These are phyloP conservation scores for Heliconius erato DNA, from an alignment of 2,888 invertebrate species.

Conservation along the genomic window DNA sequence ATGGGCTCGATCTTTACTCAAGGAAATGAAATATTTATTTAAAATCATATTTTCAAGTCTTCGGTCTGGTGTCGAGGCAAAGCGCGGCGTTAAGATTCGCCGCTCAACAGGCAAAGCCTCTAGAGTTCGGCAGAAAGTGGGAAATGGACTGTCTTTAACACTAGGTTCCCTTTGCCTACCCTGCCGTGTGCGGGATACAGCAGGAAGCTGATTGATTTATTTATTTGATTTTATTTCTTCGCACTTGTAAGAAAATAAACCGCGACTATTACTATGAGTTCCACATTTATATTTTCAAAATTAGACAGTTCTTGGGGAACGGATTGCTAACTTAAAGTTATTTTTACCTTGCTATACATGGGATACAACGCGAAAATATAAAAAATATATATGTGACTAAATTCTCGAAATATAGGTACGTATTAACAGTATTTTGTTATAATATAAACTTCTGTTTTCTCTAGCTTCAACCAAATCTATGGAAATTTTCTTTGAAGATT, in stretches of 20 bases:
- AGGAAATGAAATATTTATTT: too few relatives aligned
- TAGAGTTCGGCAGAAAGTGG: background rate
- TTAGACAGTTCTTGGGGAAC: too few relatives aligned
- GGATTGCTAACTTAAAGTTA: background rate
- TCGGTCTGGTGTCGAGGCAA: background rate
- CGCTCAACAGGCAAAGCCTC: background rate
- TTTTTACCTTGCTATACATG: background rate
- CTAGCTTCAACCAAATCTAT: conserved; percentile 16
- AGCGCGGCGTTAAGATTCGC: background rate
- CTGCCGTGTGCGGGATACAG: too few relatives aligned
- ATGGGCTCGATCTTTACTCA: too few relatives aligned
- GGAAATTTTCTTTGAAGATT: conserved; percentile 53
- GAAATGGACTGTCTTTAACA: background rate
- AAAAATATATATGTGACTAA: too few relatives aligned
- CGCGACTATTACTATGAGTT: too few relatives aligned
- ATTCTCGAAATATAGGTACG: background rate
- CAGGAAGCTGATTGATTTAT: too few relatives aligned
- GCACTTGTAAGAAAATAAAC: too few relatives aligned
- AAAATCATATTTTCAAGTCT: too few relatives aligned
- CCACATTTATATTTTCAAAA: too few relatives aligned
- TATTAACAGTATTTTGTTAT: background rate
- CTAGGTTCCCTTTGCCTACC: too few relatives aligned
- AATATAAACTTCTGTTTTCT: conserved; percentile 7
- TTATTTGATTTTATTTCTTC: too few relatives aligned
- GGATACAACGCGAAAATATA: background rate